Percentiles rank a stretch among this genome's conserved stretches.
These are phyloP conservation scores for Ladona fulva DNA, from an alignment of 1,140 invertebrate genomes.

Conservation along the genomic window DNA sequence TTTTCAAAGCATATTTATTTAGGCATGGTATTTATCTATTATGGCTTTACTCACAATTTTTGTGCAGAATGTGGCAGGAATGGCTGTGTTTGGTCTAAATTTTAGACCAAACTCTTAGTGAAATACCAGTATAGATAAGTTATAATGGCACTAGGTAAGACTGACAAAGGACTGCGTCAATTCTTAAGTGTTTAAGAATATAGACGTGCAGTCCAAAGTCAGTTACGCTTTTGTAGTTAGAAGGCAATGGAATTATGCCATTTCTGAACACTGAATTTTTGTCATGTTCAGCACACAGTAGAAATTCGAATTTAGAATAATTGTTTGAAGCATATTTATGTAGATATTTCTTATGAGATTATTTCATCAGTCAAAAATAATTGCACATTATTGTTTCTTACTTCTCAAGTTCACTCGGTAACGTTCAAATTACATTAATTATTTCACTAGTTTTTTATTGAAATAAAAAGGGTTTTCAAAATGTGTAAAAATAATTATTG, in stretches of 20 bases:
- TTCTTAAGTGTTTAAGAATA: constrained; percentile 2
- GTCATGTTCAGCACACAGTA: not conserved
- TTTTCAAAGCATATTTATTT: no score
- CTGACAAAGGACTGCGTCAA: not conserved
- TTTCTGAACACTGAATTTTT: not conserved
- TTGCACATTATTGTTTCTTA: no score
- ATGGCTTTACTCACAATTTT: not conserved
- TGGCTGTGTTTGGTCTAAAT: constrained; percentile 4
- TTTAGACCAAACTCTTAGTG: constrained; percentile 9
- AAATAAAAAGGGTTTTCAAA: no score
- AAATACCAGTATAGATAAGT: not conserved
- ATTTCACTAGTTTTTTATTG: no score
- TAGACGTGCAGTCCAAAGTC: not conserved
- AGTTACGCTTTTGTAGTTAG: not conserved
- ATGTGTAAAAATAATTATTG: no score
- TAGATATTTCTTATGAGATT: no score
- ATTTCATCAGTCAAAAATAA: no score
- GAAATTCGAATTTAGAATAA: no score
- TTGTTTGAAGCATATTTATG: no score
- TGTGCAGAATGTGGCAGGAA: not conserved
- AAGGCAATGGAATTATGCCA: not conserved
- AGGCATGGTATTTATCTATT: no score
- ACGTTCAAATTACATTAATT: no score
- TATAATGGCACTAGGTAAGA: not conserved
- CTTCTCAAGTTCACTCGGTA: no score